Evolutionary conservation across 2,113 vertebrate genomes (phyloP).

Genomic region (Epinephelus fuscoguttatus): DNA sequence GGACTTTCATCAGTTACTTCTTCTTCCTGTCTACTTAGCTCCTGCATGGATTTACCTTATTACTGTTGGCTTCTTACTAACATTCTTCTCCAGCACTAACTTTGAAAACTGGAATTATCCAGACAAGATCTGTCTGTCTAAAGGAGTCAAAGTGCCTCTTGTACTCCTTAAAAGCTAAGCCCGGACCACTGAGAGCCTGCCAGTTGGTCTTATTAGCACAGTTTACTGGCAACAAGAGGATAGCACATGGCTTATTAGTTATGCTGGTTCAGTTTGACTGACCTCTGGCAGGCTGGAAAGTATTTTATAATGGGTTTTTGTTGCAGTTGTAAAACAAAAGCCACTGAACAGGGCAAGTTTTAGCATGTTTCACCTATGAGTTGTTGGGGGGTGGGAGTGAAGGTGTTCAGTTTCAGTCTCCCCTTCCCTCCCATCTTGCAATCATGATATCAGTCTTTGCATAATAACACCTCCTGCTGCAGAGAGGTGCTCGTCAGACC

Average conservation of each 20-base stretch:
- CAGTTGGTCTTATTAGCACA: conserved; percentile 29
- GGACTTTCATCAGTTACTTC: neutral
- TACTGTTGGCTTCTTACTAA: conserved; percentile 45
- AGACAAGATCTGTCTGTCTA: conserved; percentile 17
- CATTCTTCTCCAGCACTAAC: conserved; percentile 28
- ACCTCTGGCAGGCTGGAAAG: neutral
- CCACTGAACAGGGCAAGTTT: conserved; percentile 29
- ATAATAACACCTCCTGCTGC: conserved; percentile 35
- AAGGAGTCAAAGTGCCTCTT: conserved; percentile 36
- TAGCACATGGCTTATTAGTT: conserved; percentile 10
- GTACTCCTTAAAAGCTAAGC: conserved; percentile 24
- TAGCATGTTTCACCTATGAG: conserved; percentile 44
- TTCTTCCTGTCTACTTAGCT: conserved; percentile 5
- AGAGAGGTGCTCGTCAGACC: conserved; percentile 62
- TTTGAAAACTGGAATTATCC: conserved; percentile 26
- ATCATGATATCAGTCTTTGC: conserved; percentile 31
- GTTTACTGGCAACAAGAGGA: conserved; percentile 21
- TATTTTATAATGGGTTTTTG: neutral
- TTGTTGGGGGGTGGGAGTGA: neutral
- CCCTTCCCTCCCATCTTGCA: conserved; percentile 24
- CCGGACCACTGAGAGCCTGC: neutral
- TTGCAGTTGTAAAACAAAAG: neutral
- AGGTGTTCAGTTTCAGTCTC: conserved; percentile 69
- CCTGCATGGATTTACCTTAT: conserved; percentile 31
- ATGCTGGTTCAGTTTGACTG: conserved; percentile 16